These are phyloP conservation scores for Drosophila demipolita DNA, from an alignment of 2,888 invertebrate genomes.

Conservation along the genomic window DNA sequence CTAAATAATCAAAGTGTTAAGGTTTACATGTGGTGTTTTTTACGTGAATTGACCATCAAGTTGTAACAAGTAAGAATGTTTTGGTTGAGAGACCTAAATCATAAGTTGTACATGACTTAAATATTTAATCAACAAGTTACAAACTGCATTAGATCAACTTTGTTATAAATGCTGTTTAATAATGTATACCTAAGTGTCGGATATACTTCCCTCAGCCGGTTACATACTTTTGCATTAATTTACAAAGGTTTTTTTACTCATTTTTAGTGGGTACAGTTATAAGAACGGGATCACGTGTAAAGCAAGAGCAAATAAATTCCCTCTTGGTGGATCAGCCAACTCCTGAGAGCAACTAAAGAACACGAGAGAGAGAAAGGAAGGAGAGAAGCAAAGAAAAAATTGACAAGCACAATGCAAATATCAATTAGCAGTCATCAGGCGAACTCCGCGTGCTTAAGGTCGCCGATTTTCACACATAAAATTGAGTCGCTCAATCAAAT, in stretches of 20 bases:
- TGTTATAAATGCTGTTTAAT: not conserved
- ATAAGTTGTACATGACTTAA: not conserved
- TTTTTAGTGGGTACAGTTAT: not conserved
- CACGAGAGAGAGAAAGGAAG: not conserved
- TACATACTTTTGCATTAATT: not conserved
- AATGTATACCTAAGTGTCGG: not conserved
- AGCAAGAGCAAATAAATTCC: not conserved
- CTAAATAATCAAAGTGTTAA: conserved; percentile 2
- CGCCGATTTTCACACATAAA: not conserved
- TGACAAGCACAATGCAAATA: not conserved
- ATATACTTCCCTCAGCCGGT: not conserved
- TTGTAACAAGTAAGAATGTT: not conserved
- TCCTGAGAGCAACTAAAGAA: not conserved
- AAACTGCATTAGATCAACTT: no score
- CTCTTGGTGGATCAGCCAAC: not conserved
- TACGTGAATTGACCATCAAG: conserved; percentile 1
- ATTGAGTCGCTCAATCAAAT: not conserved
- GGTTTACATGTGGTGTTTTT: conserved; percentile 14
- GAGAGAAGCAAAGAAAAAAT: no score
- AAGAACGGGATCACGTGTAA: not conserved
- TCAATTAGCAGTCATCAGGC: not conserved
- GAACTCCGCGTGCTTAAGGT: not conserved
- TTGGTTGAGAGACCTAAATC: not conserved
- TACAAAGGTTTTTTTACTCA: not conserved
- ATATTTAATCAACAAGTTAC: not conserved